phyloP scores from a whole-genome alignment of 2,888 invertebrate species.

The Platerodrilus igneus region DNA sequence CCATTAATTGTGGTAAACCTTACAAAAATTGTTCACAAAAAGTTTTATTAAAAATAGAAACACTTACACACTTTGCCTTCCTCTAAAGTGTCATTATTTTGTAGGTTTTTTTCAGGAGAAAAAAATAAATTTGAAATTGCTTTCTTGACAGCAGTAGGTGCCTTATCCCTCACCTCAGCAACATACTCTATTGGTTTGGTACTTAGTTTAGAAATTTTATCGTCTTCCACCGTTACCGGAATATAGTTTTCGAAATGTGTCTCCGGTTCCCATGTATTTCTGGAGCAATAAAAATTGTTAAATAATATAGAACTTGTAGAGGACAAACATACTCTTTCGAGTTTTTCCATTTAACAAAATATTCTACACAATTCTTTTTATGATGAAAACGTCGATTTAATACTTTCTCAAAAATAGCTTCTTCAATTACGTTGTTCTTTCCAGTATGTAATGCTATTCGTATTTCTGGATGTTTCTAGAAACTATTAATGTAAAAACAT shows the following conservation, averaged over 20 bases:
- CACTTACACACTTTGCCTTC: no score
- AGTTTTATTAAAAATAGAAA: no score
- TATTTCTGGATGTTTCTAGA: slow-evolving; percentile 7
- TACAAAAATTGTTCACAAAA: no score
- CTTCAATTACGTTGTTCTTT: slow-evolving; percentile 41
- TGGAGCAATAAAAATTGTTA: slow-evolving; percentile 10
- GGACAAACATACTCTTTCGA: slow-evolving; percentile 60
- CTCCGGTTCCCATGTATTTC: slow-evolving; percentile 82
- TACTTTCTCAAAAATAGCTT: slow-evolving; percentile 77
- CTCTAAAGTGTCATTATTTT: no score
- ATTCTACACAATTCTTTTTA: slow-evolving; percentile 69
- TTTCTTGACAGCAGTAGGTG: no score
- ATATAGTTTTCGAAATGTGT: slow-evolving; percentile 73
- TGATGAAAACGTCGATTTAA: slow-evolving; percentile 80
- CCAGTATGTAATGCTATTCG: slow-evolving; percentile 25
- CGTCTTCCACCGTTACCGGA: slow-evolving; percentile 72
- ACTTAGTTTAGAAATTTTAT: slow-evolving; percentile 74
- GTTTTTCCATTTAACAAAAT: slow-evolving; percentile 82
- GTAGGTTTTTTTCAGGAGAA: no score
- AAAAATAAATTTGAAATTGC: no score
- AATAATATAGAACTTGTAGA: slow-evolving; percentile 7
- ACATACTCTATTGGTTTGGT: no score
- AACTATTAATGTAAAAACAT: no score
- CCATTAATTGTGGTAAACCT: no score
- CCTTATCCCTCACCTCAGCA: no score